Evolutionary conservation across 1,140 invertebrate genomes (phyloP).

Genomic region (Daktulosphaira vitifoliae): DNA sequence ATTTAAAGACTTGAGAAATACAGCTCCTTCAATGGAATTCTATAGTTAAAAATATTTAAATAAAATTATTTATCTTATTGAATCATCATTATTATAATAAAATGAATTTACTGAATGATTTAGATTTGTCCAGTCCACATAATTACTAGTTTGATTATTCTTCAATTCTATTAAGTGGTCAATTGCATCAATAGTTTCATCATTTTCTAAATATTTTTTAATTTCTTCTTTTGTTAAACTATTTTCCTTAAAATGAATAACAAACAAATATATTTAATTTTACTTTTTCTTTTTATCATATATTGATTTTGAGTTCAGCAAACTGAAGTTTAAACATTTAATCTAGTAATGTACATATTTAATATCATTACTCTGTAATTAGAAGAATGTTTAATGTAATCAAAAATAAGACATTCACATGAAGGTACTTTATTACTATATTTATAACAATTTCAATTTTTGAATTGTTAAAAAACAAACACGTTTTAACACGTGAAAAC

Average conservation of each 20-base stretch:
- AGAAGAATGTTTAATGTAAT: no score
- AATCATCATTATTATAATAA: background rate
- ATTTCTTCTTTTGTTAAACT: constrained; percentile 12
- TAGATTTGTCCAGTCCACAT: background rate
- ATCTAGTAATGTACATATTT: no score
- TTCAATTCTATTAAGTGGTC: constrained; percentile 29
- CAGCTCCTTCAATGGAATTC: background rate
- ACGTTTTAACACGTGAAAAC: no score
- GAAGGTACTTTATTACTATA: no score
- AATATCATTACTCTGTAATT: no score
- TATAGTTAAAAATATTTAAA: background rate
- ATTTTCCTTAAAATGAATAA: constrained; percentile 2
- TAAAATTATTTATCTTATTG: no score
- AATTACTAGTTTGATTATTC: background rate
- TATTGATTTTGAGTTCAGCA: no score
- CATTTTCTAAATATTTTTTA: constrained; percentile 21
- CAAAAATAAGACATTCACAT: no score
- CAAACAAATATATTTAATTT: background rate
- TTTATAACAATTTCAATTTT: no score
- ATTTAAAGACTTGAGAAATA: background rate
- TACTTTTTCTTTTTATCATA: no score
- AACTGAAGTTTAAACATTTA: no score
- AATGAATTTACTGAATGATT: background rate
- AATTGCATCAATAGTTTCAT: constrained; percentile 13
- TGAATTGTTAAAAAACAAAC: no score